These are phyloP conservation scores for Cnemophilus loriae DNA, from an alignment of 2,113 vertebrate genomes.

Conservation along the genomic window DNA sequence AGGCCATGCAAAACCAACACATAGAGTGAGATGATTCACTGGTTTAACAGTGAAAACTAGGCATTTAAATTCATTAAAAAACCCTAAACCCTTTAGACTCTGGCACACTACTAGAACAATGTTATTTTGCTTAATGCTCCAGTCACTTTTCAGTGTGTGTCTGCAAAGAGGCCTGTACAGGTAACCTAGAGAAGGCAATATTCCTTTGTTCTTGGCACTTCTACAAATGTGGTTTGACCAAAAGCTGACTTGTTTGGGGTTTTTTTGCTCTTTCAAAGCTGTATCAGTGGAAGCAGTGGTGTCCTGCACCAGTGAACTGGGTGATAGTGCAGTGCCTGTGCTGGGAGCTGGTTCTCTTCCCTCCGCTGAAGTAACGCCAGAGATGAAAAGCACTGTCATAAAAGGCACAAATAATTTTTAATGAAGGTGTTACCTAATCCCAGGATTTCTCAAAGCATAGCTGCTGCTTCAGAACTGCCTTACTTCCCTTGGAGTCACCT, in stretches of 20 bases:
- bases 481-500: neutral
- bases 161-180: neutral
- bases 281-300: neutral
- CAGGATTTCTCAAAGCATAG: neutral
- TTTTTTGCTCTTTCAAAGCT: neutral
- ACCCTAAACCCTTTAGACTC: neutral
- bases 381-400: neutral
- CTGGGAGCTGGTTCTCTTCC: neutral
- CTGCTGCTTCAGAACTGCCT: neutral
- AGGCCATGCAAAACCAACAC: neutral
- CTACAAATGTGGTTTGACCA: neutral
- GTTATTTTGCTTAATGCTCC: neutral
- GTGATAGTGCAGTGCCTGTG: neutral
- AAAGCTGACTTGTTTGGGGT: neutral
- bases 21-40: neutral
- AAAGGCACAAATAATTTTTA: neutral
- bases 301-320: neutral
- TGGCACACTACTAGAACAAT: neutral
- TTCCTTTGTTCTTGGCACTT: neutral
- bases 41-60: neutral
- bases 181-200: neutral
- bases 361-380: fast-evolving
- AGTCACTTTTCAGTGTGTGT: neutral
- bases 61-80: neutral
- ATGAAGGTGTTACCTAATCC: neutral